A percentile compares a stretch with the other conserved stretches of the same genome.
Conservation (phyloP, 1,140 invertebrate genomes). For the Eriocheir sinensis region DNA sequence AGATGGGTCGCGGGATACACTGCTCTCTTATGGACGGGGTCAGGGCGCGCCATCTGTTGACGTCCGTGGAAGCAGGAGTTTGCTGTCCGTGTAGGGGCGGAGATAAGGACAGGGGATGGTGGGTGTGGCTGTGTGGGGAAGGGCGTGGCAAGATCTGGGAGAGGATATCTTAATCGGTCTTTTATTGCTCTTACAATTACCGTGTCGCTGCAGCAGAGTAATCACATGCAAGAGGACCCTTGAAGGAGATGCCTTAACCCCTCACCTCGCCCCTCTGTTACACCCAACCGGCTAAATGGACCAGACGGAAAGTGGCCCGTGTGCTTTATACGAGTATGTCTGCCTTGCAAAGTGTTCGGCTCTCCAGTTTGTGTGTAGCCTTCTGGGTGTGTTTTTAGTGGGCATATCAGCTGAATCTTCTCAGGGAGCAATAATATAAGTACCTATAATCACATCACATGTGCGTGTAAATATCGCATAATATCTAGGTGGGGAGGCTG, state of each 20-base stretch:
- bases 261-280: neutral
- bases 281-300: neutral
- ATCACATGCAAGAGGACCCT: neutral
- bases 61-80: neutral
- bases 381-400: too few species aligned
- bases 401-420: too few species aligned
- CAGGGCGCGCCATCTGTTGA: neutral
- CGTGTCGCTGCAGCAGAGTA: neutral
- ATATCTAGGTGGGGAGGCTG: too few species aligned
- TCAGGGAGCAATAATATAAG: too few species aligned
- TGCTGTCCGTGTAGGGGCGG: neutral
- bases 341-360: too few species aligned
- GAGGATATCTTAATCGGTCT: constrained; percentile 15
- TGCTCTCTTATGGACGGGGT: neutral
- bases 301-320: too few species aligned
- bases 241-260: neutral
- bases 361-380: too few species aligned
- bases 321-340: too few species aligned
- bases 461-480: too few species aligned
- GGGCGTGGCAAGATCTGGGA: neutral
- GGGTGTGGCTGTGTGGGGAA: neutral
- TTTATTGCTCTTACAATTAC: neutral
- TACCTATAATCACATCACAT: too few species aligned
- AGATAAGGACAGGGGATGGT: neutral
- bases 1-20: constrained; percentile 3